Evolutionary conservation across 2,888 invertebrate species (phyloP).

Genomic region (Ochropleura leucogaster): DNA sequence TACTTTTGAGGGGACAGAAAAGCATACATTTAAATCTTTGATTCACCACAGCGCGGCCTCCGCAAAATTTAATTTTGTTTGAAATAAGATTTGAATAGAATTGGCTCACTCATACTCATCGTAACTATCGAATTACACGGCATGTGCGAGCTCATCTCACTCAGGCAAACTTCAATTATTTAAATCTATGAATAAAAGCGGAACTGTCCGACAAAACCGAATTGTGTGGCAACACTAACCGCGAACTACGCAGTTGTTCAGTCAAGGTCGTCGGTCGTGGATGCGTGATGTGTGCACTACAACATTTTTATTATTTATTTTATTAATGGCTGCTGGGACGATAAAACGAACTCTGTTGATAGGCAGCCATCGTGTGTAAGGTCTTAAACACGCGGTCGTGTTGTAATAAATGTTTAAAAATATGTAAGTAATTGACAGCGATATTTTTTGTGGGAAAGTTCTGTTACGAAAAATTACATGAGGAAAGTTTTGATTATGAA

Average conservation of each 20-base stretch:
- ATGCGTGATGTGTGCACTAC: conserved; percentile 58
- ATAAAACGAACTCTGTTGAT: conserved; percentile 53
- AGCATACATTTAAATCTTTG: background rate
- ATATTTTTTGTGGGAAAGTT: background rate
- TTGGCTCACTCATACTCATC: background rate
- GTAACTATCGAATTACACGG: background rate
- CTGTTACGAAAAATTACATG: background rate
- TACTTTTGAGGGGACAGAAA: background rate
- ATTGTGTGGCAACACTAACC: conserved; percentile 20
- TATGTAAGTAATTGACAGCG: conserved; percentile 6
- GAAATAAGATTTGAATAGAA: background rate
- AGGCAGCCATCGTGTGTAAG: conserved; percentile 28
- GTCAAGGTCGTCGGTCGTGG: conserved; percentile 56
- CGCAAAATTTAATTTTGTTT: background rate
- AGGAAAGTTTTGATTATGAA: background rate
- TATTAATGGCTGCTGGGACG: conserved; percentile 51
- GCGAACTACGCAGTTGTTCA: conserved; percentile 62
- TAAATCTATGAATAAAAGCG: background rate
- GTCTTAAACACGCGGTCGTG: conserved; percentile 19
- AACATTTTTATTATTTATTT: conserved; percentile 61
- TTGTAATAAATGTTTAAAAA: conserved; percentile 21
- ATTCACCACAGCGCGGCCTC: background rate
- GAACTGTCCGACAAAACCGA: conserved; percentile 6
- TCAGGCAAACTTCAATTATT: background rate
- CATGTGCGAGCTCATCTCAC: background rate